Evolutionary conservation across 2,113 vertebrate genomes (phyloP).

Genomic region (Lagopus muta): DNA sequence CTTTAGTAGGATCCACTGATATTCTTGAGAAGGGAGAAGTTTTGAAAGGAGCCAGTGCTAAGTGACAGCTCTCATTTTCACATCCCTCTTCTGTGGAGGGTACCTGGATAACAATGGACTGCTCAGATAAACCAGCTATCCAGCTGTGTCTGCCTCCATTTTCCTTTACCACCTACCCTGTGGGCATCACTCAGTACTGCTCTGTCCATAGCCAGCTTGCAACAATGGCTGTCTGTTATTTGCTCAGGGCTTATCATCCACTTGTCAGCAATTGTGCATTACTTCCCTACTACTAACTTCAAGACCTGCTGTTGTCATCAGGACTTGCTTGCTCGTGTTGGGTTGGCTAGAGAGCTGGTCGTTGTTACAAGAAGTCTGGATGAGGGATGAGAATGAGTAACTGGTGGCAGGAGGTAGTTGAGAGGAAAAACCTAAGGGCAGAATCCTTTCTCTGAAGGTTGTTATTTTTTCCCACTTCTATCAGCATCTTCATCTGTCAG

Average conservation of each 20-base stretch:
- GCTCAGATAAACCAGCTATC: not conserved
- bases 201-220: not conserved
- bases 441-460: not conserved
- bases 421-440: not conserved
- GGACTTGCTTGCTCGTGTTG: fast-evolving
- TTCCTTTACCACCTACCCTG: not conserved
- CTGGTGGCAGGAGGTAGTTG: not conserved
- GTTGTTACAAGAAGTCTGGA: not conserved
- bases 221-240: not conserved
- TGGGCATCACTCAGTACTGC: not conserved
- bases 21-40: not conserved
- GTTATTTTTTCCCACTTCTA: not conserved
- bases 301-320: not conserved
- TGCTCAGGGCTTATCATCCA: not conserved
- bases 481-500: not conserved
- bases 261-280: not conserved
- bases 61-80: not conserved
- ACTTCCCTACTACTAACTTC: not conserved
- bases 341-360: not conserved
- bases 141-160: not conserved
- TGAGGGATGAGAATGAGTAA: not conserved
- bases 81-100: not conserved
- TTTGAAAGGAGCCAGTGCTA: not conserved
- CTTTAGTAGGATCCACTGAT: not conserved
- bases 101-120: not conserved